phyloP scores from a whole-genome alignment of 30 jellyfish, hydroid and myxozoan genomes.

The Sanderia malayensis region DNA sequence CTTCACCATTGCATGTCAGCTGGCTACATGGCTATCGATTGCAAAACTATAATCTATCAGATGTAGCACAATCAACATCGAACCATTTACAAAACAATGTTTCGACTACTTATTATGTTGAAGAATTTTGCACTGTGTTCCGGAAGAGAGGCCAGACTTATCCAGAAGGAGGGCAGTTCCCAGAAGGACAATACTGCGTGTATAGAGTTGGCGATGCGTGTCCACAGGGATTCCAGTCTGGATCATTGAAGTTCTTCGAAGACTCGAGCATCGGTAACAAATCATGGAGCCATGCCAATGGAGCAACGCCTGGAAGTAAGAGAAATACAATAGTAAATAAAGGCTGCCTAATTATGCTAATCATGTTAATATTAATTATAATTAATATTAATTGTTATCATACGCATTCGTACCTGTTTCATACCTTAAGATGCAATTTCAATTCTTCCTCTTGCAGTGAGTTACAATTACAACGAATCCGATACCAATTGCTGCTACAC shows the following conservation, averaged over 20 bases:
- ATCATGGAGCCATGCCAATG: constrained; percentile 54
- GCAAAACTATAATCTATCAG: not conserved
- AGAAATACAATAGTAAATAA: too few relatives aligned
- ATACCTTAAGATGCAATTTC: too few relatives aligned
- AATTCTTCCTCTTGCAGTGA: constrained; percentile 16
- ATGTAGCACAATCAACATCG: not conserved
- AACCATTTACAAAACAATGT: constrained; percentile 17
- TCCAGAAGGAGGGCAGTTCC: constrained; percentile 11
- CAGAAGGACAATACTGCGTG: constrained; percentile 57
- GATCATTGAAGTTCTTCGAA: constrained; percentile 36
- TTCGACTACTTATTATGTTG: constrained; percentile 30
- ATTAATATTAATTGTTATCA: too few relatives aligned
- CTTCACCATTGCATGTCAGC: not conserved
- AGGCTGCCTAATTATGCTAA: too few relatives aligned
- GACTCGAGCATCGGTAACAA: not conserved
- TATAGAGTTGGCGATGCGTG: constrained; percentile 26
- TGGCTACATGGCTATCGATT: constrained; percentile 59
- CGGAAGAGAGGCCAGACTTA: not conserved
- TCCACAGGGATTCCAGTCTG: constrained; percentile 49
- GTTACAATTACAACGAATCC: constrained; percentile 16
- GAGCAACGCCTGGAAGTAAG: constrained; percentile 37
- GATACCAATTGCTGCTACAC: constrained; percentile 43
- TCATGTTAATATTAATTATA: too few relatives aligned
- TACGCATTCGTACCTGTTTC: too few relatives aligned
- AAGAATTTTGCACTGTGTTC: constrained; percentile 46